A percentile compares a stretch with the other conserved stretches of the same genome.
phyloP scores from a whole-genome alignment of 2,888 invertebrate genomes.

The Anticlea derivata region DNA sequence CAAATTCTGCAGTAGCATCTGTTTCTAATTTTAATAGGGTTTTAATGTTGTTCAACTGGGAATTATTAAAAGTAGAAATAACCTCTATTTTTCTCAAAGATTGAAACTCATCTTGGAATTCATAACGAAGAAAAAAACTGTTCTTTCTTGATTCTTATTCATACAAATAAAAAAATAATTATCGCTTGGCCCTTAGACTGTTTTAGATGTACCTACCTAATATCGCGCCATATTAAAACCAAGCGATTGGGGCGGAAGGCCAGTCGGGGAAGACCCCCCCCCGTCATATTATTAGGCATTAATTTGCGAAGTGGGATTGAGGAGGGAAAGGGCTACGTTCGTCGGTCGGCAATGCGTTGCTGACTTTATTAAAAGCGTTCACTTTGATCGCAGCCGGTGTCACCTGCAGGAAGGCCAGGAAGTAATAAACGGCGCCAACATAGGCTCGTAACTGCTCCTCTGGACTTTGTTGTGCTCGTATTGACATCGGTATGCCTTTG shows the following conservation, averaged over 20 bases:
- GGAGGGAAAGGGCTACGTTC: slow-evolving; percentile 25
- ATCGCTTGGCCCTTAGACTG: slow-evolving; percentile 12
- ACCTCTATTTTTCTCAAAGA: no score
- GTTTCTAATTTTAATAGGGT: slow-evolving; percentile 24
- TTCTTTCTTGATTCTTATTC: not conserved
- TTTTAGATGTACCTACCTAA: slow-evolving; percentile 30
- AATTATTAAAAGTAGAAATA: not conserved
- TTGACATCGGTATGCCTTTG: slow-evolving; percentile 71
- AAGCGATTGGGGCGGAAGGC: slow-evolving; percentile 25
- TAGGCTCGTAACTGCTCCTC: slow-evolving; percentile 62
- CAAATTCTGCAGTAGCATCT: slow-evolving; percentile 30
- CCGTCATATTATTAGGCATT: slow-evolving; percentile 21
- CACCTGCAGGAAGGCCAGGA: slow-evolving; percentile 64
- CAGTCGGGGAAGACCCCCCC: slow-evolving; percentile 23
- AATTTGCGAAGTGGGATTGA: slow-evolving; percentile 18
- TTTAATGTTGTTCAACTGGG: slow-evolving; percentile 1
- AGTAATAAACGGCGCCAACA: slow-evolving; percentile 68
- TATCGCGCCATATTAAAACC: slow-evolving; percentile 32
- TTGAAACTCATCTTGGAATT: not conserved
- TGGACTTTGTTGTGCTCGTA: slow-evolving; percentile 40
- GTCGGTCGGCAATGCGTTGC: slow-evolving; percentile 42
- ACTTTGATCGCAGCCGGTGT: slow-evolving; percentile 75
- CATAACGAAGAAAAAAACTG: not conserved
- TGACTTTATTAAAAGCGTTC: slow-evolving; percentile 77
- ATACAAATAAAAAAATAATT: not conserved